Base-by-base conservation (phyloP, 2,113 vertebrate species). In the Myotis yumanensis region DNA sequence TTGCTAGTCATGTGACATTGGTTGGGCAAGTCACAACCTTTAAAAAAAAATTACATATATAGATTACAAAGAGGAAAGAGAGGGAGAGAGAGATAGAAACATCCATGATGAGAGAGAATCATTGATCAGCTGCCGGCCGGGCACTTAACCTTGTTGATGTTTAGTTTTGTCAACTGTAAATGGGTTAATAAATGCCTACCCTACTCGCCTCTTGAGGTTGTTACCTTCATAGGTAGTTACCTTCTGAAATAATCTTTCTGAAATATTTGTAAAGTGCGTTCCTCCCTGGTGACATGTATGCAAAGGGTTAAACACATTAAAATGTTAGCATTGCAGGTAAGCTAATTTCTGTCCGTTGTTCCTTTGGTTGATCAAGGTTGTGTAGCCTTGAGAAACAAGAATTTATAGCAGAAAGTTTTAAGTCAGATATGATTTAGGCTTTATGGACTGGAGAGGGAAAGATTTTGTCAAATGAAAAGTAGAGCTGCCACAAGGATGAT, bases 331-430 rank as follows among this genome's bases (percentile, higher is more conserved):
- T 57, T 69, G 25, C 52, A 66, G 25, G 32, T 72, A 62, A 87
- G 57, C 30, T 86, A 11, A 40, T 77, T 93, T 95, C 59, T 85
- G 9, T 20, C 12, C n/a, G 10, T 76, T 71, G 66, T 68, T 93
- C 8, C 51, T 94, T 93, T 86, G 48, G 69, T 66, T 66, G 91
- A 28, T 68, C 46, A 40, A 89, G 48, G 11, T 64, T 93, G 69
- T 66, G 93, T 89, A 87, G 37, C 37, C 40, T 82, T 72, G 17
- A 75, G 89, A 95, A 96, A 83, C 14, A 96, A 95, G n/a, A 75
- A 64, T 89, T 85, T 72, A 73, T 22, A 89, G 59, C 25, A 54
- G 73, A 91, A 82, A 88, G 86, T 51, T 69, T 83, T 52, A 73
- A 77, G 28, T 76, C 83, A n/a, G 8, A 17, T 89, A 20, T 90